Conservation (phyloP, 2,888 invertebrate genomes). For the Orthosia gothica region DNA sequence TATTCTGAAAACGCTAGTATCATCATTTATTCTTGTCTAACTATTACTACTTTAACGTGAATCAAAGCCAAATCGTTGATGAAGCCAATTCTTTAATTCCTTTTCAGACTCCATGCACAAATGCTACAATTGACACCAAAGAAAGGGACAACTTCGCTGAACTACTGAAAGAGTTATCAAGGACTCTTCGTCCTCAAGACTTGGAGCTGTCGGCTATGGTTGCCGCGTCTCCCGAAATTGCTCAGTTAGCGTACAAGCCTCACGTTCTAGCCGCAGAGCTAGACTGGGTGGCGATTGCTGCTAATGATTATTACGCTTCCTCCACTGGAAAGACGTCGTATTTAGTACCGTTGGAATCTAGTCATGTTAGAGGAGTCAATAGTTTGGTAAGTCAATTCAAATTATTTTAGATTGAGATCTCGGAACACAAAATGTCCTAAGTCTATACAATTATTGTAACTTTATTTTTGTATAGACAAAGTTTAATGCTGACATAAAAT, state of each 20-base stretch:
- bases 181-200: constrained; percentile 92
- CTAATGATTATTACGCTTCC: constrained; percentile 95
- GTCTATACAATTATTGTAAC: too few species aligned
- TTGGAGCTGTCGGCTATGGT: constrained; percentile 94
- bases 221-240: constrained; percentile 94
- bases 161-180: constrained; percentile 93
- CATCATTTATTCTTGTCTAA: too few species aligned
- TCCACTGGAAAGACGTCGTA: constrained; percentile 95
- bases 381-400: constrained; percentile 92
- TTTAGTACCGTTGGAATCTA: constrained; percentile 94
- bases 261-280: constrained; percentile 92
- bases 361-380: constrained; percentile 92
- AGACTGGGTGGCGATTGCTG: constrained; percentile 96
- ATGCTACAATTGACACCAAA: constrained; percentile 85
- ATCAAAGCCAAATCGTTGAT: not conserved
- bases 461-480: too few species aligned
- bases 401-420: not conserved
- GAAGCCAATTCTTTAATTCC: not conserved
- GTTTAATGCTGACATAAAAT: not conserved
- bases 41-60: too few species aligned
- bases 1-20: not conserved
- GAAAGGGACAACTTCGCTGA: constrained; percentile 94
- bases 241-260: constrained; percentile 94
- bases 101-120: constrained; percentile 92
- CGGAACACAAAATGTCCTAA: not conserved